Evolutionary conservation across 1,140 invertebrate genomes (phyloP).

Genomic region (Saccostrea cuccullata): DNA sequence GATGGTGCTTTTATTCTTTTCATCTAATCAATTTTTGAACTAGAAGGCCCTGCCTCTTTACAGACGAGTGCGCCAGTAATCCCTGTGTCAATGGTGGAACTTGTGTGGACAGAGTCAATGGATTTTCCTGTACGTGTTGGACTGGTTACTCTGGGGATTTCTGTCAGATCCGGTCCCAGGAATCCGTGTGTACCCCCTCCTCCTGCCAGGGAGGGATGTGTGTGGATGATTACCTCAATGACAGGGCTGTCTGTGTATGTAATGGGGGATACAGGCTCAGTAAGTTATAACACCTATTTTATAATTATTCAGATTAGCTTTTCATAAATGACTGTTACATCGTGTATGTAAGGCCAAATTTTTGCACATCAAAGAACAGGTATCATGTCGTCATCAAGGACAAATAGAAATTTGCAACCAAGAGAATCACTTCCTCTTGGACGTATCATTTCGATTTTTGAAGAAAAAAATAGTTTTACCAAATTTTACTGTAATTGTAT

Average conservation of each 20-base stretch:
- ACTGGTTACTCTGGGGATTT: conserved; percentile 52
- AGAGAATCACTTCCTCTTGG: neutral
- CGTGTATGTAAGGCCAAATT: neutral
- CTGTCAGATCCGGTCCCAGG: conserved; percentile 26
- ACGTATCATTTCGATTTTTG: no score
- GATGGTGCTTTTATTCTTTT: no score
- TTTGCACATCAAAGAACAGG: no score
- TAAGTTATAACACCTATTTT: neutral
- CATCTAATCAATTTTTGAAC: no score
- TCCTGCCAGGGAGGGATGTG: neutral
- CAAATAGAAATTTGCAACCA: no score
- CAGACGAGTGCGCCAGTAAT: conserved; percentile 59
- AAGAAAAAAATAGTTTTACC: no score
- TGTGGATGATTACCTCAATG: neutral
- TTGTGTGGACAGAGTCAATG: conserved; percentile 63
- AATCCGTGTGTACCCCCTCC: neutral
- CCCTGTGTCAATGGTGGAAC: conserved; percentile 62
- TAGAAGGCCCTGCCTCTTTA: neutral
- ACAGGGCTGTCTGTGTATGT: conserved; percentile 9
- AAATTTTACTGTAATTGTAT: no score
- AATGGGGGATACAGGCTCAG: neutral
- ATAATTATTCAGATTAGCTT: no score
- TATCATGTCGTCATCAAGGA: no score
- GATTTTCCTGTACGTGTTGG: conserved; percentile 65
- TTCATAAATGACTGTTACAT: neutral